Percentiles rank a stretch among this genome's conserved stretches.
Evolutionary conservation across 2,888 invertebrate genomes (phyloP).

Genomic region (Drosophila peninsularis): DNA sequence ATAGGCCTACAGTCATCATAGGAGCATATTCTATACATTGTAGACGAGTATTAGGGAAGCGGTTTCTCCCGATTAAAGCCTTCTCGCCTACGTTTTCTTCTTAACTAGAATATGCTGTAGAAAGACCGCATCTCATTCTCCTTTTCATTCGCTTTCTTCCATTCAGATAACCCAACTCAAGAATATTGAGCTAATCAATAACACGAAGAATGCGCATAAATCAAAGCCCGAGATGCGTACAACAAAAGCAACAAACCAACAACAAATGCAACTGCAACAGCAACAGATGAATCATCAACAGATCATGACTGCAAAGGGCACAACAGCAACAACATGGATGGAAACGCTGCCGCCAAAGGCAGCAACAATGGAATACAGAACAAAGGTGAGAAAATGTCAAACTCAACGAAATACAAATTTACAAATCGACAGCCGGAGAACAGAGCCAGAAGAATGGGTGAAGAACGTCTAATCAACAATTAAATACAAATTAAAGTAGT

Average conservation of each 20-base stretch:
- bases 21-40: neutral
- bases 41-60: neutral
- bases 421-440: neutral
- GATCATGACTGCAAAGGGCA: constrained; percentile 39
- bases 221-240: constrained; percentile 75
- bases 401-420: constrained; percentile 4
- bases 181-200: constrained; percentile 85
- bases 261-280: constrained; percentile 25
- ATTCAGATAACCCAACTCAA: constrained; percentile 86
- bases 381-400: constrained; percentile 72
- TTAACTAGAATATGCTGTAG: neutral
- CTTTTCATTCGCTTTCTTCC: constrained; percentile 19
- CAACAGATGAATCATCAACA: constrained; percentile 40
- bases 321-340: constrained; percentile 63
- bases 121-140: constrained; percentile 33
- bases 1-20: neutral
- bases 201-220: constrained; percentile 81
- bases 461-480: neutral
- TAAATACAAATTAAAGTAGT: neutral
- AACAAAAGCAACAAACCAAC: constrained; percentile 41
- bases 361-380: constrained; percentile 71
- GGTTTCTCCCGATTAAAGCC: neutral
- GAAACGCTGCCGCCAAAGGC: constrained; percentile 50
- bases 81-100: neutral
- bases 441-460: neutral